Percentiles rank a stretch among this genome's conserved stretches.
Evolutionary conservation across 1,140 invertebrate species (phyloP).

Genomic region (Drepana arcuata): DNA sequence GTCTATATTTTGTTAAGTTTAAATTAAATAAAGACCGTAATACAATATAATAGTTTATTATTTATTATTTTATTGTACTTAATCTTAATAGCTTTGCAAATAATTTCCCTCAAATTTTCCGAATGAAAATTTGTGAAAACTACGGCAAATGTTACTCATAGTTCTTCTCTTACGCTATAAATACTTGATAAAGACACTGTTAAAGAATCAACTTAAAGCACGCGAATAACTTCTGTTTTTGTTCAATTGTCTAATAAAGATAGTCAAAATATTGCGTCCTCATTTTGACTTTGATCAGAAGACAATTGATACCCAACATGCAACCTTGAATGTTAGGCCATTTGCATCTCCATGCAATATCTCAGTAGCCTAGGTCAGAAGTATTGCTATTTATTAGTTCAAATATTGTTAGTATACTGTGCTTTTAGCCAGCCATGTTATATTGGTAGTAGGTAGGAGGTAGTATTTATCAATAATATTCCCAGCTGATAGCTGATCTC

Average conservation of each 20-base stretch:
- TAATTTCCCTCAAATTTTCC: slow-evolving; percentile 24
- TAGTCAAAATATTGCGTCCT: slow-evolving; percentile 47
- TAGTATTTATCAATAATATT: no score
- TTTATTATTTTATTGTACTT: no score
- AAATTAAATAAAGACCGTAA: no score
- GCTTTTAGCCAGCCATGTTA: no score
- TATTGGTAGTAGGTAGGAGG: no score
- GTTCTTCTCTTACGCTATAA: not conserved
- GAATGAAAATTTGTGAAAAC: slow-evolving; percentile 23
- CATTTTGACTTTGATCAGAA: slow-evolving; percentile 23
- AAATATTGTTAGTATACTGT: no score
- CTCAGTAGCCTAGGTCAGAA: no score
- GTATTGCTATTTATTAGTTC: no score
- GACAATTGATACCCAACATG: slow-evolving; percentile 17
- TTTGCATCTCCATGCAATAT: not conserved
- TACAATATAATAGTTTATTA: no score
- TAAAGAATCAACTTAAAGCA: slow-evolving; percentile 1
- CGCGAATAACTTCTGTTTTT: no score
- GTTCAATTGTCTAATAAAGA: slow-evolving; percentile 32
- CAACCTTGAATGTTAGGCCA: not conserved
- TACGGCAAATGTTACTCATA: slow-evolving; percentile 43
- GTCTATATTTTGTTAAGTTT: no score
- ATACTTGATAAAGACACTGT: not conserved
- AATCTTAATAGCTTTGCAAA: slow-evolving; percentile 1
- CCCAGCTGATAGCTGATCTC: no score